Base-by-base conservation (phyloP, 37 sponge, comb jelly and placozoan species). In the Aphrocallistes beatrix region DNA sequence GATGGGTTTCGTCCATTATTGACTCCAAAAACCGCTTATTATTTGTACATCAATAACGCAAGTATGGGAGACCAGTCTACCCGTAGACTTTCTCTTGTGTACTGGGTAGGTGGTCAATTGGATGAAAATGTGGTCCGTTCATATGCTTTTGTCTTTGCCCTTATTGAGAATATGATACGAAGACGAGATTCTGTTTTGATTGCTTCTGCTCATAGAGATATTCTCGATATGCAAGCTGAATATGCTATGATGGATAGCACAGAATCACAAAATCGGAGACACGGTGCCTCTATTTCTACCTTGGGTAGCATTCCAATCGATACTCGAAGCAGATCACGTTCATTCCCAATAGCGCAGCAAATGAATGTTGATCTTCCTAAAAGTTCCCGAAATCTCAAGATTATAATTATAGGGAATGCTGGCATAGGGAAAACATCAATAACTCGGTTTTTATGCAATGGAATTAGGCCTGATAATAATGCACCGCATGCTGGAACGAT, bases 371-470 rank as follows among this genome's bases (percentile, higher is more conserved):
- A 3, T 6, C 6, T 6, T 28, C n/a, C 75, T 60, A 19, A 13
- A 6, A 60, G n/a, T 3, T 13, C 10, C 34, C 75, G 75, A 3
- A 60, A 60, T 30, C 75, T 60, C 34, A 60, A 60, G 75, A 60
- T 60, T 60, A 60, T 60, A 19, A 60, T 60, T 32, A 60, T 60
- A 3, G 75, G 75, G 6, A 60, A 60, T 60, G 75, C 75, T 60
- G 34, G 75, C 8, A 60, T 30, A 60, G 75, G 75, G 75, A 60
- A 60, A 13, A 60, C 75, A 8, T 60, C 75, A 3, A 60, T 60
- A 19, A 30, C 75, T 60, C 8, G 34, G 75, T 60, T 60, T 60
- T 30, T 60, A 30, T 13, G n/a, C 75, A 28, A 60, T 13, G 75
- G 75, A 32, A 19, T 8, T 25, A 60, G 10, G 8, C 6, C 32